Conservation (phyloP, 2,113 vertebrate species). For the Amblyopsis rosae region DNA sequence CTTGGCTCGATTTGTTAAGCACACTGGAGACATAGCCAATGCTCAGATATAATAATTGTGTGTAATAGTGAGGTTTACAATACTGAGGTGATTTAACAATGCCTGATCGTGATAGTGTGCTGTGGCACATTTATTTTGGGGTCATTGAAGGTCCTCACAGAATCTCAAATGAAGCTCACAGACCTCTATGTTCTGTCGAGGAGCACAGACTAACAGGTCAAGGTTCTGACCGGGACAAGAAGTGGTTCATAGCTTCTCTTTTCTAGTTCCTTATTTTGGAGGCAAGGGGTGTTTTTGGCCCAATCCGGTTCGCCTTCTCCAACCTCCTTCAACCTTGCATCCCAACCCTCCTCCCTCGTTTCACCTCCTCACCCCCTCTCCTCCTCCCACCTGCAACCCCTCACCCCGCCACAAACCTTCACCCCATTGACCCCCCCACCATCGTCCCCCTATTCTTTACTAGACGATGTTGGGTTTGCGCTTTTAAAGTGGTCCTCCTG, state of each 20-base stretch:
- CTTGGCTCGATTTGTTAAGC: background rate
- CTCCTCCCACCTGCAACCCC: slow-evolving; percentile 26
- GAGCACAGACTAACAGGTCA: too few relatives aligned
- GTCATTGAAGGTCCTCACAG: too few relatives aligned
- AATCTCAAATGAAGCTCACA: too few relatives aligned
- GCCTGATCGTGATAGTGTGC: slow-evolving; percentile 29
- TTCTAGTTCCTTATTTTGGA: slow-evolving; percentile 13
- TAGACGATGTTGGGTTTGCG: background rate
- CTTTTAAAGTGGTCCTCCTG: slow-evolving; percentile 15
- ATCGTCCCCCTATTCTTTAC: slow-evolving; percentile 49
- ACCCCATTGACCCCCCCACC: slow-evolving; percentile 25
- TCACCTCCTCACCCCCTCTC: slow-evolving; percentile 38
- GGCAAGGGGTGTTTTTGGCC: slow-evolving; percentile 20
- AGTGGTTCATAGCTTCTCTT: slow-evolving; percentile 1
- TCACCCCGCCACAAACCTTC: slow-evolving; percentile 28
- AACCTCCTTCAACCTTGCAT: slow-evolving; percentile 6
- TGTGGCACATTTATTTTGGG: slow-evolving; percentile 14
- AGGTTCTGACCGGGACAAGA: background rate
- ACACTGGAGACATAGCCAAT: too few relatives aligned
- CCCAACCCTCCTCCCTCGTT: slow-evolving; percentile 1
- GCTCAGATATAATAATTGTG: too few relatives aligned
- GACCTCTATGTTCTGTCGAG: too few relatives aligned
- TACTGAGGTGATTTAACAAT: too few relatives aligned
- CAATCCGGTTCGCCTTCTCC: slow-evolving; percentile 31
- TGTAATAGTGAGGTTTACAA: too few relatives aligned